A percentile compares a stretch with the other conserved stretches of the same genome.
These are phyloP conservation scores for Phylloscopus whistleri DNA, from an alignment of 2,113 vertebrate species.

Conservation along the genomic window DNA sequence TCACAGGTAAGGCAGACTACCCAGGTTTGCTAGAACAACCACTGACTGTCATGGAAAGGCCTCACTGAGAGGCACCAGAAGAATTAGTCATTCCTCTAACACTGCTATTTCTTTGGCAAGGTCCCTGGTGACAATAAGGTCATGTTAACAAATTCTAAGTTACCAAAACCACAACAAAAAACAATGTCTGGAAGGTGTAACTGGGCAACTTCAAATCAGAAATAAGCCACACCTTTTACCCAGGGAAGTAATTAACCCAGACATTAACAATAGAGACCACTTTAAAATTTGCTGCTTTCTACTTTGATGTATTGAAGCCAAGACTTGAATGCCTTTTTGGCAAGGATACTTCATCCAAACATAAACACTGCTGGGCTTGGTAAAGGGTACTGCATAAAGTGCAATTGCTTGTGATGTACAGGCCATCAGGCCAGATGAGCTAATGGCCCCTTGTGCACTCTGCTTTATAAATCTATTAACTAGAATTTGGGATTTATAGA, in stretches of 20 bases:
- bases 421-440: constrained; percentile 5
- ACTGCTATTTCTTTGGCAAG: not conserved
- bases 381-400: constrained; percentile 1
- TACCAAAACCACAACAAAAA: not conserved
- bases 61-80: not conserved
- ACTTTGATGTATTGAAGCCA: not conserved
- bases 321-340: constrained; percentile 6
- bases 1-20: not conserved
- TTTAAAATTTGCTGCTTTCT: not conserved
- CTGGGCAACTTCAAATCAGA: not conserved
- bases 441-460: not conserved
- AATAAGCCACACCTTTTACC: not conserved
- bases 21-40: not conserved
- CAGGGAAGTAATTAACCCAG: not conserved
- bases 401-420: not conserved
- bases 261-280: not conserved
- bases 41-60: not conserved
- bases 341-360: not conserved
- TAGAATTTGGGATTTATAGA: not conserved
- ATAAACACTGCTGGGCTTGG: not conserved
- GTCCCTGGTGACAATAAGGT: not conserved
- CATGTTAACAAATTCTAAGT: not conserved
- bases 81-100: not conserved
- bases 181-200: not conserved
- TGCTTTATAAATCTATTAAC: constrained; percentile 36